Evolutionary conservation across 2,888 invertebrate species (phyloP).

Genomic region (Cerceris rybyensis): DNA sequence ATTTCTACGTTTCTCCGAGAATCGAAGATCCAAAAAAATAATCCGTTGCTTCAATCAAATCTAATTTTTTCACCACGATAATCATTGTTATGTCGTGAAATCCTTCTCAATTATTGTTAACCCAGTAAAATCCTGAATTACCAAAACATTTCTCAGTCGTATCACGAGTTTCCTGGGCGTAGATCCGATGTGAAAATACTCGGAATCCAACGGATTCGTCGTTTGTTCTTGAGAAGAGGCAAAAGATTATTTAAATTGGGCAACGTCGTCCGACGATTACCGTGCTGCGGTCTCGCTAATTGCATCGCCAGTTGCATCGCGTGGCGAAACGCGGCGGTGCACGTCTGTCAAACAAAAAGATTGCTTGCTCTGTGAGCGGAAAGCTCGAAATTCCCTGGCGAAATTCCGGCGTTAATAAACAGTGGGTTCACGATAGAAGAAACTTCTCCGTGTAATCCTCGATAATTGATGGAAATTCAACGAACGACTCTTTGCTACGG

Average conservation of each 20-base stretch:
- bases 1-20: no score
- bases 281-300: slow-evolving; percentile 59
- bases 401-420: slow-evolving; percentile 51
- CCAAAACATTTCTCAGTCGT: background rate
- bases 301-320: slow-evolving; percentile 39
- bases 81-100: background rate
- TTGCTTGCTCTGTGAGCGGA: slow-evolving; percentile 25
- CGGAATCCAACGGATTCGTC: background rate
- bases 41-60: no score
- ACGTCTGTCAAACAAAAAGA: slow-evolving; percentile 38
- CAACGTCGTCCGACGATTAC: slow-evolving; percentile 52
- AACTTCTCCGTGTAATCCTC: slow-evolving; percentile 32
- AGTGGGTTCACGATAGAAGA: background rate
- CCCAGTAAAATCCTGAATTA: no score
- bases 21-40: no score
- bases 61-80: no score
- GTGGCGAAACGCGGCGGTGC: slow-evolving; percentile 40
- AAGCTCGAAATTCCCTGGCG: slow-evolving; percentile 31
- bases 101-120: background rate
- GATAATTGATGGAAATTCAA: slow-evolving; percentile 53
- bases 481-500: background rate
- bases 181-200: background rate
- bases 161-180: background rate
- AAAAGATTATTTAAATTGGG: slow-evolving; percentile 60
- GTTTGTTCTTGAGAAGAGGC: slow-evolving; percentile 15